Percentiles rank a stretch among this genome's conserved stretches.
Conservation (phyloP, 2,888 invertebrate species). For the Ormyrus pomaceus region DNA sequence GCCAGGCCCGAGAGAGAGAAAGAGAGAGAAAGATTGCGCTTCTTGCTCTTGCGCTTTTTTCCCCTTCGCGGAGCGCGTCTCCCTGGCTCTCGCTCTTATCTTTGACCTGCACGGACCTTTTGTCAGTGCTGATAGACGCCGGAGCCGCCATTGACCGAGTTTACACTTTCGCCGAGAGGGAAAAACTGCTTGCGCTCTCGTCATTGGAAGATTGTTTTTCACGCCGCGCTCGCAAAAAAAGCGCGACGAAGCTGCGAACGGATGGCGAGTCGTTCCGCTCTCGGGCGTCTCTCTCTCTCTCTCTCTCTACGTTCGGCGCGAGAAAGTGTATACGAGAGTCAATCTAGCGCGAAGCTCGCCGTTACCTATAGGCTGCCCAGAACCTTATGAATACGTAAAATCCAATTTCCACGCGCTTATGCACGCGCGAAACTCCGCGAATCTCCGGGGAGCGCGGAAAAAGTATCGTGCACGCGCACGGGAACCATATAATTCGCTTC, state of each 20-base stretch:
- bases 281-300: not conserved
- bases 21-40: not conserved
- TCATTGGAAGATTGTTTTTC: no score
- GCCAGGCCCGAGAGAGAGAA: no score
- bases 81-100: not conserved
- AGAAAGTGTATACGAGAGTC: not conserved
- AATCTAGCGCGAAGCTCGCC: not conserved
- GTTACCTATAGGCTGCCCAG: not conserved
- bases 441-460: not conserved
- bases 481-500: no score
- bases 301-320: not conserved
- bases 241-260: no score
- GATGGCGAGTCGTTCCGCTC: no score
- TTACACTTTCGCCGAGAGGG: no score
- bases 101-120: no score
- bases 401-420: slow-evolving; percentile 17
- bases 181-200: no score
- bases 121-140: no score
- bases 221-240: no score
- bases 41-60: no score
- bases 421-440: not conserved
- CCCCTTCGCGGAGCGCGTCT: not conserved
- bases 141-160: no score
- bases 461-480: not conserved
- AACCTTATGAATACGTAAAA: slow-evolving; percentile 22